Conservation (phyloP, 2,888 invertebrate genomes). For the Steinernema scapterisci region DNA sequence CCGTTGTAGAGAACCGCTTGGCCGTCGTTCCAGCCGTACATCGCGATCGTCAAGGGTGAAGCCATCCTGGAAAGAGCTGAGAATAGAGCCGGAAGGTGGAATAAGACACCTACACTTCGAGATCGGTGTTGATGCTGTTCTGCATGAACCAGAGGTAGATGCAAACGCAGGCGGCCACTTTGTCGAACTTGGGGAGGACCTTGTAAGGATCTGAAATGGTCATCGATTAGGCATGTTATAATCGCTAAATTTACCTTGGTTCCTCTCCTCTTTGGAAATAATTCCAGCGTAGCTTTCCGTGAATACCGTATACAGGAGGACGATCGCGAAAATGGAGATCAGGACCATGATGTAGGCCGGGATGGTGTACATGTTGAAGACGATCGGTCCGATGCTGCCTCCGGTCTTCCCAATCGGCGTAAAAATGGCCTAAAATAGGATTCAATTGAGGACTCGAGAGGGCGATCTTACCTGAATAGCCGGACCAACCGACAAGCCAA, state of each 20-base stretch:
- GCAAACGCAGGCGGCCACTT: conserved; percentile 47
- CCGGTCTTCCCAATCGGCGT: conserved; percentile 45
- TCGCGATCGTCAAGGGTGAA: conserved; percentile 47
- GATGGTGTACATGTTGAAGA: conserved; percentile 49
- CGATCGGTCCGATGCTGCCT: conserved; percentile 39
- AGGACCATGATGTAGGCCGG: conserved; percentile 49
- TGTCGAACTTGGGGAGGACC: conserved; percentile 49
- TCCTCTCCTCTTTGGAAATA: conserved; percentile 41
- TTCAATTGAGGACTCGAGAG: neutral
- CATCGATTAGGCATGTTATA: neutral
- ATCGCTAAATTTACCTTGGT: neutral
- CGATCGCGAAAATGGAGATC: conserved; percentile 39
- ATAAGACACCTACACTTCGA: conserved; percentile 47
- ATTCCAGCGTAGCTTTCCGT: conserved; percentile 51
- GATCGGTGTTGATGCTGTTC: conserved; percentile 44
- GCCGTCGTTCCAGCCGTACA: conserved; percentile 50
- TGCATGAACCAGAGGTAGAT: conserved; percentile 51
- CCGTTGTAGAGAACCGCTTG: conserved; percentile 51
- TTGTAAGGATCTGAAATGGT: conserved; percentile 30
- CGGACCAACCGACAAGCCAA: conserved; percentile 50
- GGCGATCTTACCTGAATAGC: conserved; percentile 44
- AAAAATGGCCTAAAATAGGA: conserved; percentile 44
- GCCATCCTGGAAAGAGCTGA: conserved; percentile 43
- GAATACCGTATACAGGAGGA: conserved; percentile 47
- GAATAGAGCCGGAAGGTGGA: neutral